Conservation (phyloP, 2,888 invertebrate genomes). For the Phalera bucephala region DNA sequence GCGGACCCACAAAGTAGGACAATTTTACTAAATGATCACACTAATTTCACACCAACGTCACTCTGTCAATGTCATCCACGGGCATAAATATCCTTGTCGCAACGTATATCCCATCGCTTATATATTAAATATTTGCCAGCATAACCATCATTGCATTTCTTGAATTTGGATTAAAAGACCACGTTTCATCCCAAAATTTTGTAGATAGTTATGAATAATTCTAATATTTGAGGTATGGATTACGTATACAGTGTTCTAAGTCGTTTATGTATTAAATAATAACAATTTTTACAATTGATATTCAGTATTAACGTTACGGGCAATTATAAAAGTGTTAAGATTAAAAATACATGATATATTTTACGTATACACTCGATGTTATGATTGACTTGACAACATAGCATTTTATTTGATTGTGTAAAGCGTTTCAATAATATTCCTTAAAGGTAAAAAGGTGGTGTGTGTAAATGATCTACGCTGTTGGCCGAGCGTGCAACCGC, state of each 20-base stretch:
- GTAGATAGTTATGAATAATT: slow-evolving; percentile 40
- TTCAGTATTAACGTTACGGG: background rate
- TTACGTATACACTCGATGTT: slow-evolving; percentile 1
- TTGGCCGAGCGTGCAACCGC: too few species aligned
- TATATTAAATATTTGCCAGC: too few species aligned
- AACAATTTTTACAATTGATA: slow-evolving; percentile 5
- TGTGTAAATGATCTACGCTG: too few species aligned
- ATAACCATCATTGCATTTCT: too few species aligned
- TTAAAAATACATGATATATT: background rate
- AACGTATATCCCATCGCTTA: too few species aligned
- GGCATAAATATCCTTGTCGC: too few species aligned
- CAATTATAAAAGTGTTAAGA: background rate
- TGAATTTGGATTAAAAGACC: slow-evolving; percentile 21
- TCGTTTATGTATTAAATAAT: slow-evolving; percentile 15
- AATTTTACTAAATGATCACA: too few species aligned
- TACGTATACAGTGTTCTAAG: slow-evolving; percentile 84
- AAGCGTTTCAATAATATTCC: too few species aligned
- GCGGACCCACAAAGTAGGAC: too few species aligned
- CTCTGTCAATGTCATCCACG: too few species aligned
- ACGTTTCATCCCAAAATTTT: slow-evolving; percentile 14
- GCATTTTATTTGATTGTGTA: background rate
- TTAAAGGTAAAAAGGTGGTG: too few species aligned
- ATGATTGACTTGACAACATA: background rate
- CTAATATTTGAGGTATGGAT: slow-evolving; percentile 83
- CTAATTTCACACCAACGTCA: too few species aligned